These are phyloP conservation scores for Eubasilissa splendida DNA, from an alignment of 2,888 invertebrate species.

Conservation along the genomic window DNA sequence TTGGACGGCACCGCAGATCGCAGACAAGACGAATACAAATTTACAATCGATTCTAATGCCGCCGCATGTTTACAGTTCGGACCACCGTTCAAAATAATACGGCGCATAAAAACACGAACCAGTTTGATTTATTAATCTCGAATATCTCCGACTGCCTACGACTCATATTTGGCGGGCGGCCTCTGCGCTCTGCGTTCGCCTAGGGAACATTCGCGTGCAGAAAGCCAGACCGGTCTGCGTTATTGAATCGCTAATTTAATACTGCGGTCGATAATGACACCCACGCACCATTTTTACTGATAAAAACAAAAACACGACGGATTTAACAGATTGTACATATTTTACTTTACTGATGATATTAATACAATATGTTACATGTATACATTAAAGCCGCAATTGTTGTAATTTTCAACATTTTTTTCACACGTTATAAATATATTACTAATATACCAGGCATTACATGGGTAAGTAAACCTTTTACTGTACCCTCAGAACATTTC, in stretches of 20 bases:
- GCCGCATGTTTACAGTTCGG: slow-evolving; percentile 27
- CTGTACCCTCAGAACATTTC: too few species aligned
- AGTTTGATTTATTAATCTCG: slow-evolving; percentile 33
- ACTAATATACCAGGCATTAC: too few species aligned
- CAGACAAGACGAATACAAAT: neutral
- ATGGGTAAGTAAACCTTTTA: too few species aligned
- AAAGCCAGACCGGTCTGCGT: slow-evolving; percentile 25
- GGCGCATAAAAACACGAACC: slow-evolving; percentile 25
- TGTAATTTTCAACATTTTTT: too few species aligned
- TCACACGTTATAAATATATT: too few species aligned
- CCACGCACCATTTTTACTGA: slow-evolving; percentile 21
- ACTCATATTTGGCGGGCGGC: neutral
- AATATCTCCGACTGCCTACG: slow-evolving; percentile 6
- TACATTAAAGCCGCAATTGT: too few species aligned
- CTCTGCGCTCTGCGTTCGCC: neutral
- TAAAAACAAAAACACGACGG: neutral
- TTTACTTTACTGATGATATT: too few species aligned
- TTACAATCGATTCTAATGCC: slow-evolving; percentile 17
- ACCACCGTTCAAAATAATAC: slow-evolving; percentile 36
- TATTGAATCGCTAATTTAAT: slow-evolving; percentile 17
- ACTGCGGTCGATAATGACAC: slow-evolving; percentile 18
- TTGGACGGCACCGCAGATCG: slow-evolving; percentile 10
- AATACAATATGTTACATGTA: too few species aligned
- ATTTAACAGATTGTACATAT: neutral
- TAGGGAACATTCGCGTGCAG: slow-evolving; percentile 21